Evolutionary conservation across 2,797 vertebrate genomes (phyloP), one percentile per base, ranked within the genome.

Genomic region (Schizothorax lantsangensis): DNA sequence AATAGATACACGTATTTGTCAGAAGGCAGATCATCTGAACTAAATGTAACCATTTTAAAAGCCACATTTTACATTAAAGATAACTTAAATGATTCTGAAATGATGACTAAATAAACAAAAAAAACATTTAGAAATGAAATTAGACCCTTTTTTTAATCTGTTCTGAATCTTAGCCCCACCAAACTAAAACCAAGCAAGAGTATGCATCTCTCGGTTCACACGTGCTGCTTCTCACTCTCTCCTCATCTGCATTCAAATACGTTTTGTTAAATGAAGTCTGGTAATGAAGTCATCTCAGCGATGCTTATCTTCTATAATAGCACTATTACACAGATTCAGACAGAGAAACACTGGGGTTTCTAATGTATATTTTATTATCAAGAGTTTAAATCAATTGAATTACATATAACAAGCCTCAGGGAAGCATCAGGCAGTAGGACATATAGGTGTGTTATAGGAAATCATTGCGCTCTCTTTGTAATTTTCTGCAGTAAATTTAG

Each of bases 401-500:
- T 90, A 91, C 89, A 90, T 92, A 91, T 93, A 93, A 89, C 87
- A 92, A 88, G 90, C 88, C 79, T 90, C 88, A 89, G 91, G 87
- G 85, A 92, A 92, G 89, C 86, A 87, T 40, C 71, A 83, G 86
- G 69, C 68, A 84, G 85, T 43, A 81, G 62, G 83, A 81, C 81
- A 75, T 86, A 59, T 73, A 43, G 23, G 72, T 81, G 33, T 83
- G 90, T 88, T 89, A 66, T 59, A 85, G 87, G 91, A 84, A 89
- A 85, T 90, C 83, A 81, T 88, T 86, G 83, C 83, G 81, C 74
- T 84, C 59, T 87, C 88, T 59, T 87, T 72, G 72, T 84, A 90
- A 92, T 94, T 91, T 92, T 90, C 91, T 82, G 93, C 91, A 91
- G 84, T 92, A 93, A 90, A 94, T 94, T 94, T 92, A 92, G 90